Percentiles rank a stretch among this genome's conserved stretches.
Conservation (phyloP, 2,888 invertebrate species). For the Glaucopsyche alexis region DNA sequence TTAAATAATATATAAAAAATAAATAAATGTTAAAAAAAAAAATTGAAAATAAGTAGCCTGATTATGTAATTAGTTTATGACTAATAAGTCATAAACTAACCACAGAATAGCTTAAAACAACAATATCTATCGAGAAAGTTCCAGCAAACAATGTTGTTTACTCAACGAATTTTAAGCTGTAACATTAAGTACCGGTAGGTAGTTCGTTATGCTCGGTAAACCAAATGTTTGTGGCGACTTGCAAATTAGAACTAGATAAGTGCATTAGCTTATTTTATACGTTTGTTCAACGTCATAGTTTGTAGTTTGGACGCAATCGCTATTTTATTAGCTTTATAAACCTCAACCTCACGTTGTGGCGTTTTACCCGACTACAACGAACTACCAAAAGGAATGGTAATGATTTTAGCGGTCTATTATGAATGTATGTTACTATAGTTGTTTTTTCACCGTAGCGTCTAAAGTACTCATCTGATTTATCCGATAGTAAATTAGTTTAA, state of each 20-base stretch:
- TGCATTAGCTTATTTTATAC: conserved; percentile 15
- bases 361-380: too few species aligned
- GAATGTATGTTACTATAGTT: too few species aligned
- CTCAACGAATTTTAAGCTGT: conserved; percentile 40
- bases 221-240: conserved; percentile 20
- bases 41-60: too few species aligned
- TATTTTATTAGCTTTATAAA: neutral
- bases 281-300: neutral
- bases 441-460: too few species aligned
- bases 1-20: too few species aligned
- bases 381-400: too few species aligned
- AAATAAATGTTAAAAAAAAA: too few species aligned
- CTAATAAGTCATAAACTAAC: conserved; percentile 10
- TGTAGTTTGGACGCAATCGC: neutral
- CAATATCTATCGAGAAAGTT: conserved; percentile 51
- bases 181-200: conserved; percentile 27
- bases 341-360: neutral
- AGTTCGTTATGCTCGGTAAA: conserved; percentile 18
- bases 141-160: conserved; percentile 45
- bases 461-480: too few species aligned
- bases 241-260: conserved; percentile 19
- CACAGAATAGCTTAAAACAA: conserved; percentile 36
- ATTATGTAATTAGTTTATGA: too few species aligned
- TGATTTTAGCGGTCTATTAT: too few species aligned
- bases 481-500: too few species aligned